phyloP scores from a whole-genome alignment of 1,140 invertebrate genomes.

The Homalodisca vitripennis region DNA sequence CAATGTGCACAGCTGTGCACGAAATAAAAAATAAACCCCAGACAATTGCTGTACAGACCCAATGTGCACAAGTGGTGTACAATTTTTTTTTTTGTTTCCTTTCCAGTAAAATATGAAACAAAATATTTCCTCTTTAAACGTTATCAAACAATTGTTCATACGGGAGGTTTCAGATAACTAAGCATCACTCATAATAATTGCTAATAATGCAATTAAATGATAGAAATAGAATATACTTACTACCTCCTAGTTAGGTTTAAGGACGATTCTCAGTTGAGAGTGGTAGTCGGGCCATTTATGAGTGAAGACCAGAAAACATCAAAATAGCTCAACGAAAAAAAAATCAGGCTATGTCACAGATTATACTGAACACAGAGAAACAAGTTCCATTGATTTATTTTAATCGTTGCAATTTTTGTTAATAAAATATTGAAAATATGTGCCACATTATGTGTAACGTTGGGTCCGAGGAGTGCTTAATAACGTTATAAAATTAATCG shows the following conservation, averaged over 20 bases:
- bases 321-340: neutral
- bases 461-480: neutral
- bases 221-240: constrained; percentile 1
- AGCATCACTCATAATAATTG: neutral
- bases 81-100: neutral
- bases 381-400: constrained; percentile 8
- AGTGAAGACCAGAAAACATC: constrained; percentile 13
- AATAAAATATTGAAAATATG: constrained; percentile 8
- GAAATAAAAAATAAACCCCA: neutral
- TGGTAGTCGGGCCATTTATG: neutral
- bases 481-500: no score
- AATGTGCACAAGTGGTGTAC: constrained; percentile 9
- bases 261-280: neutral
- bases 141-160: neutral
- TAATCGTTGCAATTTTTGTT: neutral
- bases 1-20: constrained; percentile 20
- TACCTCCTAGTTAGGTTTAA: constrained; percentile 2
- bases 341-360: neutral
- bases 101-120: neutral
- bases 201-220: constrained; percentile 3
- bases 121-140: neutral
- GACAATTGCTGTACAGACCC: constrained; percentile 8
- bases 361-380: constrained; percentile 1
- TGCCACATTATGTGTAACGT: neutral
- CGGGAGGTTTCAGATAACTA: neutral